A percentile compares a stretch with the other conserved stretches of the same genome.
These are phyloP conservation scores for Amorpha juglandis DNA, from an alignment of 2,888 invertebrate species.

Conservation along the genomic window DNA sequence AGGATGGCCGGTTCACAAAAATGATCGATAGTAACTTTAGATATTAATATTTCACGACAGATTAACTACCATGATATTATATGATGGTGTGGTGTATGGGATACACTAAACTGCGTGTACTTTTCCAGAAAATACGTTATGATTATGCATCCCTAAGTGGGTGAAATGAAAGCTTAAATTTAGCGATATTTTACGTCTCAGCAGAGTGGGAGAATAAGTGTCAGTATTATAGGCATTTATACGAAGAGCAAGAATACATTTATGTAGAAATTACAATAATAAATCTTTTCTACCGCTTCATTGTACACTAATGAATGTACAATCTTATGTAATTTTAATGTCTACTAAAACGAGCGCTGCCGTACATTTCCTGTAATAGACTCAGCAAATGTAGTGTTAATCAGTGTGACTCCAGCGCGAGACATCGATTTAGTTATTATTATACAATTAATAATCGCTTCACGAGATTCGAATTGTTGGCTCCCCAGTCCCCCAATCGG, in stretches of 20 bases:
- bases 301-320: neutral
- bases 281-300: neutral
- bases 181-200: no score
- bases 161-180: no score
- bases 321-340: neutral
- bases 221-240: neutral
- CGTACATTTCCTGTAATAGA: neutral
- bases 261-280: neutral
- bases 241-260: neutral
- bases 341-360: neutral
- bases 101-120: no score
- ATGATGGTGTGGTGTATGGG: no score
- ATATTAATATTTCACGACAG: no score
- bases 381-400: constrained; percentile 42
- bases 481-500: constrained; percentile 32
- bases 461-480: constrained; percentile 53
- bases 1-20: no score
- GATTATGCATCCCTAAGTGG: no score
- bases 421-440: constrained; percentile 78
- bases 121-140: no score
- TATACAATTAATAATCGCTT: constrained; percentile 74
- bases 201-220: neutral
- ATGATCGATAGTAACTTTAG: no score
- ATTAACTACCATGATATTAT: no score
- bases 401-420: constrained; percentile 52